Base-by-base conservation (phyloP, 1,140 invertebrate species). In the Frieseomelitta varia region DNA sequence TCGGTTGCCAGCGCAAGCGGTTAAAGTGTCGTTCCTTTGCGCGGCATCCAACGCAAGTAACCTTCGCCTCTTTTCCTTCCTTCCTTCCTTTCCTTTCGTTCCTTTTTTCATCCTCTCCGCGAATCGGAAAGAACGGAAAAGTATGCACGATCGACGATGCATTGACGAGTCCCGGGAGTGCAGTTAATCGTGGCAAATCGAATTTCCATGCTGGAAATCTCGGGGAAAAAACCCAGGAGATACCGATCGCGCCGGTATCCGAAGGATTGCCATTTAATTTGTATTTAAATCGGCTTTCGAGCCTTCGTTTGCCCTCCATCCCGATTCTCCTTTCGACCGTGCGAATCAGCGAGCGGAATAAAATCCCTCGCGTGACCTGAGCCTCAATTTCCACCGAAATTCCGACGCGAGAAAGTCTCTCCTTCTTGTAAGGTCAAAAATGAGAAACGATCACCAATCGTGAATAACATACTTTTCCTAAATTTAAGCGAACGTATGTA, bases 241-340 rank as follows among this genome's bases (percentile, higher is more conserved):
- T 83, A 76, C 69, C 27, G 79, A 82, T 67, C 47, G 67, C 56
- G 39, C 27, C 67, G 84, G 81, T n/a, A n/a, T 34, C 27, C 61
- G 56, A n/a, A 73, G 63, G 82, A 81, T 85, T 86, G 80, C 91
- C 88, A 87, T 92, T 91, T 91, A 91, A 92, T 91, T 91, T 90
- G 81, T 91, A 92, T 92, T 92, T 92, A 92, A 92, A 91, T 91
- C 89, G 91, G 85, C 82, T 91, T 86, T 75, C 77, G 73, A 69
- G 30, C 69, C n/a, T n/a, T n/a, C 74, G 77, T 67, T 67, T 67
- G 15, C 63, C 21, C 56, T 69, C 34, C 61, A 30, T 79, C 71
- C 68, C 65, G 27, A 53, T 47, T 72, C 53, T 27, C 67, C 74
- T 6, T 47, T 47, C 39, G 39, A 6, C 39, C 8, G 30, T 19